phyloP scores from a whole-genome alignment of 2,888 invertebrate species.

The Litoditis marina region DNA sequence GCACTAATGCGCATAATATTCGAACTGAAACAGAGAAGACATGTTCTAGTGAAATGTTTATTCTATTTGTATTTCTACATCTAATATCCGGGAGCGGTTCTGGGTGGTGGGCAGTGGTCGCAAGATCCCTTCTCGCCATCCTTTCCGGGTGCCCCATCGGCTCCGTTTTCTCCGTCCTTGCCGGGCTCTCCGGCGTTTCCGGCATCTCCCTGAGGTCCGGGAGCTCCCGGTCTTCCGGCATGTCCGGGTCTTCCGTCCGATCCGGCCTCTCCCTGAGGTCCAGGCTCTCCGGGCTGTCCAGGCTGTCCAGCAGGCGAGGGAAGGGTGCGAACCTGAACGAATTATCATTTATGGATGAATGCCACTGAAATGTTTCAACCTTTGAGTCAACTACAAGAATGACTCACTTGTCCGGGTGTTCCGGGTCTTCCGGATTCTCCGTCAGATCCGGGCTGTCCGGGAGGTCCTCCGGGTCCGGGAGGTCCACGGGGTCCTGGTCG shows the following conservation, averaged over 20 bases:
- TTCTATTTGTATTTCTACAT: too few relatives aligned
- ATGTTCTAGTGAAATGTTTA: too few relatives aligned
- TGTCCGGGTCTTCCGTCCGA: conserved; percentile 21
- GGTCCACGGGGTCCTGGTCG: conserved; percentile 44
- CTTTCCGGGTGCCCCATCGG: conserved; percentile 37
- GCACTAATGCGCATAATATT: too few relatives aligned
- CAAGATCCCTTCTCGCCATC: conserved; percentile 39
- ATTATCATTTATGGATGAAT: too few relatives aligned
- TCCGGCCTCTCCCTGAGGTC: conserved; percentile 43
- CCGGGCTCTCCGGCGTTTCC: conserved; percentile 45
- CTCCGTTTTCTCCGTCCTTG: conserved; percentile 35
- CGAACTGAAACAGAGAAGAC: too few relatives aligned
- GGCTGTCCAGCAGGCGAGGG: conserved; percentile 34
- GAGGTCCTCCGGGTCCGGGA: conserved; percentile 50
- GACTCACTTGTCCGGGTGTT: conserved; percentile 41
- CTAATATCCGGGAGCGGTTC: conserved; percentile 43
- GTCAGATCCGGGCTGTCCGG: conserved; percentile 46
- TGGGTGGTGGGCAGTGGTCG: conserved; percentile 46
- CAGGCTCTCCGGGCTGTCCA: conserved; percentile 26
- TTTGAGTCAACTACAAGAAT: too few relatives aligned
- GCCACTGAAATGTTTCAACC: too few relatives aligned
- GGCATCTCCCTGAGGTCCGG: conserved; percentile 42
- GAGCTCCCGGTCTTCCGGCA: conserved; percentile 36
- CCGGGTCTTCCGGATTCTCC: conserved; percentile 40
- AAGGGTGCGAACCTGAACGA: conserved; percentile 32